Conservation (phyloP, 1,140 invertebrate genomes). For the Pseudomyrmex pallidus region DNA sequence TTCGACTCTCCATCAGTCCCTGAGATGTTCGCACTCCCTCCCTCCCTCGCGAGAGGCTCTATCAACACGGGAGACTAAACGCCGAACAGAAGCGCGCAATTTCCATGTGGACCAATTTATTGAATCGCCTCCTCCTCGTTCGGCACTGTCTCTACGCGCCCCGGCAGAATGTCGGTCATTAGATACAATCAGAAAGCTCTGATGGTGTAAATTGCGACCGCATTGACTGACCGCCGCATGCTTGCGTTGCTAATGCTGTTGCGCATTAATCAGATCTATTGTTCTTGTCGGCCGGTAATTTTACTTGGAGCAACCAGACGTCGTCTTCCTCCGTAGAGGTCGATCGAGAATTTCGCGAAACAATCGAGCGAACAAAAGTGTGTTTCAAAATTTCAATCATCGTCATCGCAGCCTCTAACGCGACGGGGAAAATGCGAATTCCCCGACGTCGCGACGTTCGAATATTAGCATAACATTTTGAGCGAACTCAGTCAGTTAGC, state of each 20-base stretch:
- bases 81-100: slow-evolving; percentile 15
- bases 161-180: slow-evolving; percentile 36
- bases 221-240: slow-evolving; percentile 37
- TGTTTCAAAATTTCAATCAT: not conserved
- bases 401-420: too few species aligned
- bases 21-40: not conserved
- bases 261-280: slow-evolving; percentile 54
- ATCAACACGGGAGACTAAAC: not conserved
- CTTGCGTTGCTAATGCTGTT: slow-evolving; percentile 24
- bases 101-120: slow-evolving; percentile 37
- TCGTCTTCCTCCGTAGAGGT: not conserved
- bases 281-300: not conserved
- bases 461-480: slow-evolving; percentile 6
- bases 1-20: not conserved
- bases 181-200: slow-evolving; percentile 57
- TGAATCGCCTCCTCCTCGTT: slow-evolving; percentile 4
- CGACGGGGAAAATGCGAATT: too few species aligned
- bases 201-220: slow-evolving; percentile 54
- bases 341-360: not conserved
- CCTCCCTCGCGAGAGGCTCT: too few species aligned
- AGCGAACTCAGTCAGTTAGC: too few species aligned
- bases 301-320: too few species aligned
- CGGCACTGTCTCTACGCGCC: slow-evolving; percentile 22
- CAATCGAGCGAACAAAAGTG: not conserved
- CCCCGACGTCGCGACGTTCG: not conserved